These are phyloP conservation scores for Pyrrhosoma nymphula DNA, from an alignment of 2,888 invertebrate species.

Conservation along the genomic window DNA sequence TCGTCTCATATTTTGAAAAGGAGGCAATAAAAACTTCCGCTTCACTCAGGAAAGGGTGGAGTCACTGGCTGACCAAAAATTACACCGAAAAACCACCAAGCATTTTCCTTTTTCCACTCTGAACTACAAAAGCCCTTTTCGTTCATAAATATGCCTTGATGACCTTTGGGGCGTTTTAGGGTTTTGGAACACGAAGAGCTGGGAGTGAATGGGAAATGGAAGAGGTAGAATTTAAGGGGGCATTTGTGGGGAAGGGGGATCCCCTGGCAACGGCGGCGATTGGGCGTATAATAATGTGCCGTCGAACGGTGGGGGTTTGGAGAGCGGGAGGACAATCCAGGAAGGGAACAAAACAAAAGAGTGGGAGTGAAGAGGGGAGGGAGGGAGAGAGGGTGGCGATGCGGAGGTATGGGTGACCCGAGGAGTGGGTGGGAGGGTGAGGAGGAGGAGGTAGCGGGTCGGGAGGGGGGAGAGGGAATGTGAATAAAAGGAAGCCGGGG, in stretches of 20 bases:
- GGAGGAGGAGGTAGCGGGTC: neutral
- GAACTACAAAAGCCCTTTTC: neutral
- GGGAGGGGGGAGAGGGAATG: neutral
- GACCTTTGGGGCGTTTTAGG: neutral
- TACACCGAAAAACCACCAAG: neutral
- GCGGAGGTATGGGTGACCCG: neutral
- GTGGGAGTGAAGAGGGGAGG: neutral
- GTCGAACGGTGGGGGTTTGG: neutral
- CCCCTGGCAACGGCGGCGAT: neutral
- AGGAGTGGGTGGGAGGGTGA: neutral
- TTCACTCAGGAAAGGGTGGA: neutral
- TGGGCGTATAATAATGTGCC: neutral
- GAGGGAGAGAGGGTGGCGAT: neutral
- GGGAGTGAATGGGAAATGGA: neutral
- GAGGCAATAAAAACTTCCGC: constrained; percentile 17
- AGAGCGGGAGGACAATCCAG: neutral
- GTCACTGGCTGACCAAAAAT: neutral
- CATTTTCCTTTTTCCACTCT: neutral
- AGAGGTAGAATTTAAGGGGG: neutral
- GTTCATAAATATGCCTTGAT: constrained; percentile 15
- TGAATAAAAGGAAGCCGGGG: too few relatives aligned
- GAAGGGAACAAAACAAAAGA: neutral
- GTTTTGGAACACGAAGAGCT: neutral
- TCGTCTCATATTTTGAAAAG: neutral
- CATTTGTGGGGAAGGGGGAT: neutral